Conservation (phyloP, 2,797 vertebrate genomes). For the Oceanodroma leucorhoa region DNA sequence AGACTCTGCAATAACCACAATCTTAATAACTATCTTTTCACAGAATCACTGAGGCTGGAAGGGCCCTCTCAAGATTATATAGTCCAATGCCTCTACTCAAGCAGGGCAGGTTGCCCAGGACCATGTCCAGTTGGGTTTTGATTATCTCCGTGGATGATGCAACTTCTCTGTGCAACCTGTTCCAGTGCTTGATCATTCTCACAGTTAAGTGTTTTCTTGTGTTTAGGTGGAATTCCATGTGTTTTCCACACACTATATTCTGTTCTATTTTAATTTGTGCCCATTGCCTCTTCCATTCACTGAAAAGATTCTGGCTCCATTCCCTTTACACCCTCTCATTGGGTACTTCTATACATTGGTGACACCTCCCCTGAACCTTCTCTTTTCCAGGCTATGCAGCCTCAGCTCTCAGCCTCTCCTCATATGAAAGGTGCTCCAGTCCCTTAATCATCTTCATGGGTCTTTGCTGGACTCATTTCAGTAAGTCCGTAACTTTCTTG, state of each 20-base stretch:
- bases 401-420: background rate
- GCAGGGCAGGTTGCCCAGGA: background rate
- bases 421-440: background rate
- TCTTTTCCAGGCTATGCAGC: background rate
- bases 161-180: background rate
- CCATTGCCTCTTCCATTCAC: background rate
- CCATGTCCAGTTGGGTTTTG: background rate
- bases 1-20: background rate
- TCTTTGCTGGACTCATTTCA: background rate
- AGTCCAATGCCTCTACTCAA: background rate
- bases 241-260: background rate
- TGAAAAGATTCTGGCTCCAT: background rate
- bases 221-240: background rate
- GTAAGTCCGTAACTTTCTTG: background rate
- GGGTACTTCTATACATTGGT: background rate
- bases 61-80: background rate
- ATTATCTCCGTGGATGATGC: background rate
- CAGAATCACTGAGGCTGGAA: background rate
- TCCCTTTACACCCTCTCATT: background rate
- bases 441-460: no score
- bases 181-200: background rate
- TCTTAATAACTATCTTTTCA: background rate
- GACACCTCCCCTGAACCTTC: background rate
- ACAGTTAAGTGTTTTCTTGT: background rate
- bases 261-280: background rate